phyloP scores from a whole-genome alignment of 2,888 invertebrate genomes.

The Lysandra coridon region DNA sequence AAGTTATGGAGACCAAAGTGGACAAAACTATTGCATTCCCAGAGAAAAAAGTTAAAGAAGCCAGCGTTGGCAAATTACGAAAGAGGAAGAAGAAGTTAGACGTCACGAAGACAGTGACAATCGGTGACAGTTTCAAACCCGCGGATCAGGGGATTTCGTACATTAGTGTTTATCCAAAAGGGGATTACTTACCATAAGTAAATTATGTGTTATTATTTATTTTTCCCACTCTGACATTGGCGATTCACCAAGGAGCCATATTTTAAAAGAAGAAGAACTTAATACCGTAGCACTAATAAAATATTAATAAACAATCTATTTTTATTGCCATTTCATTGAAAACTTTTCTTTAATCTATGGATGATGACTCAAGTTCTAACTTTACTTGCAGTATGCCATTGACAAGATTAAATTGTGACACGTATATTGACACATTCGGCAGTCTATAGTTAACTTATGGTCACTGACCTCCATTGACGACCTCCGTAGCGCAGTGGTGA shows the following conservation, averaged over 20 bases:
- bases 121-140: slow-evolving; percentile 72
- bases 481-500: too few relatives aligned
- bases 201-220: not conserved
- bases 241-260: too few relatives aligned
- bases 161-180: slow-evolving; percentile 68
- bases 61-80: slow-evolving; percentile 46
- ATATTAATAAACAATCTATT: not conserved
- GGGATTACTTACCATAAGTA: slow-evolving; percentile 55
- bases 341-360: not conserved
- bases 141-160: slow-evolving; percentile 61
- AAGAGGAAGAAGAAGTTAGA: slow-evolving; percentile 46
- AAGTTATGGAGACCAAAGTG: slow-evolving; percentile 47
- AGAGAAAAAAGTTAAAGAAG: slow-evolving; percentile 42
- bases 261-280: too few relatives aligned
- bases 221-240: too few relatives aligned
- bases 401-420: too few relatives aligned
- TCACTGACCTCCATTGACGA: too few relatives aligned
- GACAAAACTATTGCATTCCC: slow-evolving; percentile 51
- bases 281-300: not conserved
- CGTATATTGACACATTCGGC: too few relatives aligned
- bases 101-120: slow-evolving; percentile 57
- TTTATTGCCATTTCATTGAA: not conserved
- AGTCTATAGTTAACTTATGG: too few relatives aligned
- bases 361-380: not conserved
- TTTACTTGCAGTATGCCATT: too few relatives aligned